A percentile compares a stretch with the other conserved stretches of the same genome.
These are phyloP conservation scores for Sarcophaga bullata DNA, from an alignment of 1,140 invertebrate genomes.

Conservation along the genomic window DNA sequence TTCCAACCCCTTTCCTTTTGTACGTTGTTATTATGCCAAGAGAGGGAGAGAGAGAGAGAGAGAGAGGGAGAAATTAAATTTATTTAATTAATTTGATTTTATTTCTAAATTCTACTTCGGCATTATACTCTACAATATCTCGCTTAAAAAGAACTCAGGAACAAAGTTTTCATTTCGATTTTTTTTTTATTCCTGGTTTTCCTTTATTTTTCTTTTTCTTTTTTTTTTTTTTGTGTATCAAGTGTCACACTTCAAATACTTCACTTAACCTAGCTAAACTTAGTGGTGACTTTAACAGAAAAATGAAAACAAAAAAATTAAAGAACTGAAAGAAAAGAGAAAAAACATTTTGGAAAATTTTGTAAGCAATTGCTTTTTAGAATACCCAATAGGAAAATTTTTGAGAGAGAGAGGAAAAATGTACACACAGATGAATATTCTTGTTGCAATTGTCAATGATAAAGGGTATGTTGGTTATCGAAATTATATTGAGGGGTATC, in stretches of 20 bases:
- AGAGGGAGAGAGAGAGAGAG: background rate
- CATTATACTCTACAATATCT: background rate
- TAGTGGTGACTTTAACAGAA: conserved; percentile 9
- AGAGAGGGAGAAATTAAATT: background rate
- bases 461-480: too few relatives aligned
- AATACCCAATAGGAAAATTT: background rate
- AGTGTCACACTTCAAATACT: conserved; percentile 14
- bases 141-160: background rate
- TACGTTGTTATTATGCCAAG: too few relatives aligned
- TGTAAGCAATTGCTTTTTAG: conserved; percentile 9
- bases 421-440: too few relatives aligned
- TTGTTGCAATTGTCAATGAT: too few relatives aligned
- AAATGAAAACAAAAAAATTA: background rate
- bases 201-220: background rate
- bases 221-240: conserved; percentile 16
- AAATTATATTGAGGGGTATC: too few relatives aligned
- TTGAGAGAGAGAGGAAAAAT: background rate
- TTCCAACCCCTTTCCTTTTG: background rate
- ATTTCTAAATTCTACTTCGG: conserved; percentile 5
- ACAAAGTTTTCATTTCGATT: background rate
- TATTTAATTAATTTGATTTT: conserved; percentile 16
- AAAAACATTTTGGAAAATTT: background rate
- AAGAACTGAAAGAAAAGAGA: background rate
- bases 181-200: too few relatives aligned
- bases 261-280: conserved; percentile 14